Evolutionary conservation across 2,113 vertebrate species (phyloP), one percentile per base, ranked within the genome.

Genomic region (Syngnathus scovelli): DNA sequence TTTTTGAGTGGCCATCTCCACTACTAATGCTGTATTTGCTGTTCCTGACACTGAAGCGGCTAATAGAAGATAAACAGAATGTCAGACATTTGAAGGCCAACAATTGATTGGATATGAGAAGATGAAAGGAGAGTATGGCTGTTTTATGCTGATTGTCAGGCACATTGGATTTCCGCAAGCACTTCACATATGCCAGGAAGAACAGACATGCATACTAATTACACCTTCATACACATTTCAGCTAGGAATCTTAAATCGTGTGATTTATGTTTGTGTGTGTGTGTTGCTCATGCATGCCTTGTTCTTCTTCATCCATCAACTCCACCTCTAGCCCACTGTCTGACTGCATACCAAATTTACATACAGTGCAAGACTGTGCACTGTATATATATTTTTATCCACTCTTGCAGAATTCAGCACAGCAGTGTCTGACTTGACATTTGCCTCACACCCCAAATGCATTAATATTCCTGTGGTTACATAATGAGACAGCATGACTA

Each of bases 61-160:
- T 1, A 13, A 56, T 6, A n/a, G 62, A 64, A 71, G 60, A 61
- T 19, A 65, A 56, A 12, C n/a, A 10, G n/a, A 67, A 61, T 69
- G 70, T 79, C 71, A 74, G 68, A 12, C 33, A 73, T 78, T 12
- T 68, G 71, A 69, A 75, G 69, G 36, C 13, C 44, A n/a, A 15
- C 61, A 72, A 78, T 77, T 71, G 80, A 83, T 68, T 67, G 64
- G 72, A 51, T 69, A 44, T 62, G 62, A 72, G 70, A 61, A 74
- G 74, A 79, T 72, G 72, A 65, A 66, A 76, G 66, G 65, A 62
- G 70, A 64, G 61, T 54, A 8, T 27, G 27, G 43, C 7, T 48
- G 36, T 58, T 58, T 66, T 74, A 75, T 58, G 51, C 55, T 51
- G 67, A 41, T 68, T 70, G 79, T 71, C 71, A 78, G 71, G 75